Conservation (phyloP, 1,140 invertebrate genomes). For the Cataglyphis hispanica region DNA sequence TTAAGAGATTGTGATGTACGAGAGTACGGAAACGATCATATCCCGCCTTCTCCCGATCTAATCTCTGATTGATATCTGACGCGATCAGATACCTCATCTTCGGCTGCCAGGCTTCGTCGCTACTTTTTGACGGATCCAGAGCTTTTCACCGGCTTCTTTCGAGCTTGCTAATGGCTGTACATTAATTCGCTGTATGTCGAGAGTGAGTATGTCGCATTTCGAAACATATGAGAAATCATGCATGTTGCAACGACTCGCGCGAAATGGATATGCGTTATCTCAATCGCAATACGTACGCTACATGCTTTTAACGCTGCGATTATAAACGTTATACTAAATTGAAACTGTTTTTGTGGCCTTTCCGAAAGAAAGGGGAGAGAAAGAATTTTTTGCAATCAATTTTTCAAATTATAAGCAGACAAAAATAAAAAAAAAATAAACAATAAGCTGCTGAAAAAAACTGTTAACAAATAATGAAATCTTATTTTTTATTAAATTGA, state of each 20-base stretch:
- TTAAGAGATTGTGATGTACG: no score
- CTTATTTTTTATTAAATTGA: neutral
- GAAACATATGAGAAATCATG: neutral
- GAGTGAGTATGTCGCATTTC: slow-evolving; percentile 20
- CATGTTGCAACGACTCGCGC: neutral
- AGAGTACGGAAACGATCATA: neutral
- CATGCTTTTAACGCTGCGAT: slow-evolving; percentile 5
- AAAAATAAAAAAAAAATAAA: neutral
- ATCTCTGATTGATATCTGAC: neutral
- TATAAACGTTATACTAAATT: neutral
- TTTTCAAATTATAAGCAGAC: neutral
- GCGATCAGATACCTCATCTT: neutral
- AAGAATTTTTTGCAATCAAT: neutral
- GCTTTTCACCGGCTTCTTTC: neutral
- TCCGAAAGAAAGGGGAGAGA: neutral
- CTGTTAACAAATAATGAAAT: neutral
- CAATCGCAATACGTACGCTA: neutral
- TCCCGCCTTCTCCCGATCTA: neutral
- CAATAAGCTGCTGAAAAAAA: neutral
- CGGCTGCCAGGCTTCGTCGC: neutral
- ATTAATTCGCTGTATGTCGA: slow-evolving; percentile 17
- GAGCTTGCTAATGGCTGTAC: slow-evolving; percentile 40
- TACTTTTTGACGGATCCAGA: slow-evolving; percentile 11
- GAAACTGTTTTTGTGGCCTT: neutral
- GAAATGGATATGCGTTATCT: neutral